Evolutionary conservation across 2,113 vertebrate species (phyloP).

Genomic region (Urocolius indicus): DNA sequence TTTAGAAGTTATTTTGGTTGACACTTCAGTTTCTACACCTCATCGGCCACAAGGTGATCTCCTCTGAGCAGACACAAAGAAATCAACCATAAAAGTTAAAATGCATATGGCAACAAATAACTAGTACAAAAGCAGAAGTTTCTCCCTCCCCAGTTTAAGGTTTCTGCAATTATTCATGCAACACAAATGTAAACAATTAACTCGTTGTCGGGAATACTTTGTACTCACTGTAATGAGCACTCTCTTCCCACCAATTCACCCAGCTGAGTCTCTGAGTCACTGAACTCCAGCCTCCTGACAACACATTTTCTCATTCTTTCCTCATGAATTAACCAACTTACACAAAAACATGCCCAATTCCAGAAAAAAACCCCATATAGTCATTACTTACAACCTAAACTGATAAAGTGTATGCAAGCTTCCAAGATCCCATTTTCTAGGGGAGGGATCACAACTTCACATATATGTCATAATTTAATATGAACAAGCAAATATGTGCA

Average conservation of each 20-base stretch:
- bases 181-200: conserved; percentile 1
- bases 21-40: too few species aligned
- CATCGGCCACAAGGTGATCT: not conserved
- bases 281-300: conserved; percentile 24
- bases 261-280: not conserved
- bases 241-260: not conserved
- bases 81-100: not conserved
- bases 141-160: not conserved
- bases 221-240: not conserved
- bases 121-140: not conserved
- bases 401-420: not conserved
- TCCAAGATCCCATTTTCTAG: not conserved
- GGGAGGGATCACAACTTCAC: not conserved
- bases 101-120: not conserved
- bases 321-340: not conserved
- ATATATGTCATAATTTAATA: not conserved
- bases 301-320: not conserved
- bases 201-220: not conserved
- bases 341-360: not conserved
- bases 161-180: conserved; percentile 11
- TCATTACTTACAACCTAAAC: not conserved
- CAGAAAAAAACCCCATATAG: not conserved
- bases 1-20: not conserved
- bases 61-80: not conserved
- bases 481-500: not conserved